Base-by-base conservation (phyloP, 1,140 invertebrate genomes). In the silkworm (Bombyx mori) region DNA sequence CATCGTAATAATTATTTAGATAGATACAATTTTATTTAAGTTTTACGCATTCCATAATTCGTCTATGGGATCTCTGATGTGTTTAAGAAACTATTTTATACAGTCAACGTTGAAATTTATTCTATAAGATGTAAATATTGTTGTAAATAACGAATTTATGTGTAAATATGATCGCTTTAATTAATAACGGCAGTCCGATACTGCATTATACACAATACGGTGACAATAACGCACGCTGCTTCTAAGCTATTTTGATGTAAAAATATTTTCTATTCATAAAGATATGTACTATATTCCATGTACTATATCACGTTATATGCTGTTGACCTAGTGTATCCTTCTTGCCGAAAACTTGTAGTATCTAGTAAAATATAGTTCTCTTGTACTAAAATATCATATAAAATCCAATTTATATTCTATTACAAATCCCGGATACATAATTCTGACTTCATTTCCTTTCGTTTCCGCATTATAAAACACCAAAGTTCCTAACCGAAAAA, bases 11-110 rank as follows among this genome's bases (percentile, higher is more conserved):
- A 77, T 65, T 68, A 62, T 66, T 73, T 79, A 80, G 78, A 71
- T 79, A 85, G 78, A 74, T 76, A 75, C 68, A 79, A 73, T 77
- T 72, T 76, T 79, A 75, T 61, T 73, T 81, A 84, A 84, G 76
- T 74, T 69, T 66, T 66, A 86, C 79, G 77, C 83, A 86, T 86
- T 86, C 83, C 83, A 83, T 80, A 75, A 73, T 77, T 82, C 79
- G 81, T 68, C 58, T 79, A 72, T 83, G 81, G 83, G 81, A 86
- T 86, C 83, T 82, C 83, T 73, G 71, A 79, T 78, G 77, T 82
- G 78, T 84, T 82, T 82, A 72, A 73, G 75, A 75, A 77, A 72
- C 73, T 80, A 60, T 69, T 71, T 73, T 56, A 58, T 72, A 71
- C 82, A 82, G 79, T 86, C 74, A 79, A 79, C 67, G 69, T 72